Percentiles rank a stretch among this genome's conserved stretches.
Evolutionary conservation across 1,140 invertebrate genomes (phyloP).

Genomic region (Caerostris darwini): DNA sequence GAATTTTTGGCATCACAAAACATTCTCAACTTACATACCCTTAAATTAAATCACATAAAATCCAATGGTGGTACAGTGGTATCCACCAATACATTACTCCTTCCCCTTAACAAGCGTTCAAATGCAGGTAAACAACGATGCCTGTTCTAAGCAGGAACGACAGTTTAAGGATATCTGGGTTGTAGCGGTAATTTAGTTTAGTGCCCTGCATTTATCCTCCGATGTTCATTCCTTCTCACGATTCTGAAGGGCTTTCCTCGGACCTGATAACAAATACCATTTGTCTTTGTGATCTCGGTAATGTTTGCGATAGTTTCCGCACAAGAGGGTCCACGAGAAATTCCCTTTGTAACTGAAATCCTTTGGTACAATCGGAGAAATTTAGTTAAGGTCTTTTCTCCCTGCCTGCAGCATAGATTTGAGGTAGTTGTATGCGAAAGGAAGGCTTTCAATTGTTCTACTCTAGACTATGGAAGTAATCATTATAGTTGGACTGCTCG

Average conservation of each 20-base stretch:
- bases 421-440: background rate
- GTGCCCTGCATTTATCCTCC: background rate
- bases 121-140: no score
- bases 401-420: no score
- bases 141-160: background rate
- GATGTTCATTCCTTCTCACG: background rate
- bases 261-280: slow-evolving; percentile 7
- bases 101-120: no score
- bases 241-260: background rate
- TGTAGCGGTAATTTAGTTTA: slow-evolving; percentile 34
- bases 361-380: background rate
- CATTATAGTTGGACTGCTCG: background rate
- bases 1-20: no score
- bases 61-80: no score
- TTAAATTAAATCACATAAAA: no score
- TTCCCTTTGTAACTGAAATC: slow-evolving; percentile 8
- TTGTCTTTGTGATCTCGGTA: background rate
- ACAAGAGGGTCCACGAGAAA: background rate
- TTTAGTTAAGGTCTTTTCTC: background rate
- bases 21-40: no score
- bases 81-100: no score
- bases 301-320: background rate
- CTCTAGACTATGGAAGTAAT: background rate
- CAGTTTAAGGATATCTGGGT: background rate
- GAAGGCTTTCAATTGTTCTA: background rate